Evolutionary conservation across 1,140 invertebrate species (phyloP), one percentile per base, ranked within the genome.

Genomic region (Parapsyche elsis): DNA sequence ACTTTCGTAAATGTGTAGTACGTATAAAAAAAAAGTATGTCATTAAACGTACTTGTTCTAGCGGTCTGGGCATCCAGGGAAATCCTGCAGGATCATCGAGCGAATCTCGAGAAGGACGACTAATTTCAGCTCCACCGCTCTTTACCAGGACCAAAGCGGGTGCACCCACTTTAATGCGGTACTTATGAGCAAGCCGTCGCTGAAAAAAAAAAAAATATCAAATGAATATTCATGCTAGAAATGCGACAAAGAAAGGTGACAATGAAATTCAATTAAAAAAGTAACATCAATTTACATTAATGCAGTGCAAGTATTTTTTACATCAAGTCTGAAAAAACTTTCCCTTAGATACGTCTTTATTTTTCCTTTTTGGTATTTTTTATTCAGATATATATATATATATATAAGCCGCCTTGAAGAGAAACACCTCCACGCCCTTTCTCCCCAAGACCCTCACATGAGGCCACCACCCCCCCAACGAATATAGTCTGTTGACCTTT

Each of bases 81-180:
- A 94, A 94, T 10, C 91, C 92, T 30, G 84, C 85, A n/a, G 92
- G 90, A 86, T 94, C 92, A 81, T 92, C 91, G 21, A 91, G 86
- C 9, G 93, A 89, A 79, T 92, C 90, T 44, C 92, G 90, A 10
- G 93, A 93, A 79, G 92, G 86, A 57, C 85, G 81, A 71, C 85
- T 86, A 5, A 88, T 84, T n/a, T 86, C 86, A 14, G 75, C 77
- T n/a, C 87, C 87, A 71, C 91, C 86, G 89, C 88, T 78, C 90
- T 93, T 93, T 70, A 95, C 85, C 73, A 95, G 87, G 71, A 94
- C 91, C 81, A 95, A 86, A 21, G 91, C 92, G 26, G 94, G 93
- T 38, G 90, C 90, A 57, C 93, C 93, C 23, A 91, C 90, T 81
- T 92, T 91, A 76, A 94, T 92, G 73, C 90, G 88, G 84, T 91